Evolutionary conservation across 2,888 invertebrate genomes (phyloP), one percentile per base, ranked within the genome.

Genomic region (Rhabditoides inermis): DNA sequence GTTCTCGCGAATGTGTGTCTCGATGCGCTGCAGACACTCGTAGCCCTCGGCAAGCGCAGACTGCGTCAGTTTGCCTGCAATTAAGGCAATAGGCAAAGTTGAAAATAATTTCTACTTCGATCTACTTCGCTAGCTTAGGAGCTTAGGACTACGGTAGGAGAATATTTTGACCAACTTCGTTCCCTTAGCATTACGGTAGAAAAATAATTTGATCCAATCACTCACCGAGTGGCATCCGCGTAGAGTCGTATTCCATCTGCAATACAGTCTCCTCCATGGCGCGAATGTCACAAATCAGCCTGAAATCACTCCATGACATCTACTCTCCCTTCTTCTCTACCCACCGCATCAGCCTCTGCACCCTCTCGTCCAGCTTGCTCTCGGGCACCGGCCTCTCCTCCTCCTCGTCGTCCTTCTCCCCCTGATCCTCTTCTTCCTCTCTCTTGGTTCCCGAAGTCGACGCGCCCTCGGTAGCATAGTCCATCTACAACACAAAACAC

Each of bases 201-300:
- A 10, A 25, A 15, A 12, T 15, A 22, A 25, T 18, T 15, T 44
- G 28, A 2, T 39, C 39, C 3, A 37, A 1, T 15, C 20, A 26
- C 63, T 54, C 62, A 78, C 81, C 81, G 41, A 81, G 70, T 2
- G 81, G 81, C 15, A 78, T 76, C 55, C 78, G 78, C 58, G 77
- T 76, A 7, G 80, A 75, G 63, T 81, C 81, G 67, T 79, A 81
- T 60, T 81, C 78, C 79, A 81, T 79, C 60, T 81, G 79, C 41
- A 76, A 61, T 18, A 81, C 77, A 6, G 78, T 74, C 27, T 77
- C 78, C 60, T 81, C 80, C 81, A 81, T 81, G 1, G 75, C 71
- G 49, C 78, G 76, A 2, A 80, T 67, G 64, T 81, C 78, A 72
- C 78, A 80, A 52, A 81, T 81, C 47, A 80, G 63, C 23, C 77